Percentiles rank a stretch among this genome's conserved stretches.
phyloP scores from a whole-genome alignment of 2,888 invertebrate species.

The Drosophila tanythrix region DNA sequence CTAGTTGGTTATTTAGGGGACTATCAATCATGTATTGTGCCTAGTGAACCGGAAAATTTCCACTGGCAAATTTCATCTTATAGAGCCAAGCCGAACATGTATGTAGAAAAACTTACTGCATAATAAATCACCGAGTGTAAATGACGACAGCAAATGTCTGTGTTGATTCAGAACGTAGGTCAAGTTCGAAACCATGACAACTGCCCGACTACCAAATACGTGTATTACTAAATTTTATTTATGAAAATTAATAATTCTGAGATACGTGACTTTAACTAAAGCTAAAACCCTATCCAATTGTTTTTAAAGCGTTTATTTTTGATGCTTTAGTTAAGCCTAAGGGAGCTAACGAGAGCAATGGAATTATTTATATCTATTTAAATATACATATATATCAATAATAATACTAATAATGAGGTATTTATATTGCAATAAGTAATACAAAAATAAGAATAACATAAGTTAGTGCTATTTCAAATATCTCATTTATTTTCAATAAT shows the following conservation, averaged over 20 bases:
- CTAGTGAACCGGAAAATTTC: slow-evolving; percentile 50
- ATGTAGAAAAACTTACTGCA: slow-evolving; percentile 58
- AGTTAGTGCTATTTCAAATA: not conserved
- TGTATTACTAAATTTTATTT: not conserved
- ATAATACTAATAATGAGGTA: not conserved
- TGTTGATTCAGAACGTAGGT: slow-evolving; percentile 46
- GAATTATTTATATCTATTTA: not conserved
- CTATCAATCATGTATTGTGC: slow-evolving; percentile 51
- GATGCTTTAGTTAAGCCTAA: not conserved
- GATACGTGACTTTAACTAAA: not conserved
- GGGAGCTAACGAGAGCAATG: not conserved
- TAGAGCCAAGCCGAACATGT: slow-evolving; percentile 20
- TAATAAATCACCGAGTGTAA: slow-evolving; percentile 71
- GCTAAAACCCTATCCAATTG: not conserved
- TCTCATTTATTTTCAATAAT: not conserved
- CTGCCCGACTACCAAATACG: slow-evolving; percentile 28
- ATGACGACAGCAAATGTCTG: slow-evolving; percentile 57
- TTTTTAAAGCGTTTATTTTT: not conserved
- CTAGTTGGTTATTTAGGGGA: slow-evolving; percentile 3
- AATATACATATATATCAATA: not conserved
- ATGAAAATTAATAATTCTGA: not conserved
- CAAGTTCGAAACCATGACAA: slow-evolving; percentile 1
- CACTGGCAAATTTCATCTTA: slow-evolving; percentile 30
- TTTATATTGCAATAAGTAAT: not conserved
- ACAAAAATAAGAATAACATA: not conserved